Conservation (phyloP, 2,888 invertebrate genomes). For the Catocala nupta region DNA sequence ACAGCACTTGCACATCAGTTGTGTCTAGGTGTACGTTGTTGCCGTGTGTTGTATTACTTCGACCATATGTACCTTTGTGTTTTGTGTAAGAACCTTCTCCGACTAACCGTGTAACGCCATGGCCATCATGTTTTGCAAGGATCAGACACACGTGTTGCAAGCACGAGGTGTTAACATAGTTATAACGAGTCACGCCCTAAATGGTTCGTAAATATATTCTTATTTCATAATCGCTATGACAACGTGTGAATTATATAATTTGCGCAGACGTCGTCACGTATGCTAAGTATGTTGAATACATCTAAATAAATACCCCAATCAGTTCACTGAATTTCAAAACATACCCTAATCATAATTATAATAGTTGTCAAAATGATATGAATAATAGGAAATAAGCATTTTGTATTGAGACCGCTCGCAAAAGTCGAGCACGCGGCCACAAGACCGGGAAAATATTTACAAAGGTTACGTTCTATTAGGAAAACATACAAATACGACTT, state of each 20-base stretch:
- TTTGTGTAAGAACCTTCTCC: no score
- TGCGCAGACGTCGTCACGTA: conserved; percentile 12
- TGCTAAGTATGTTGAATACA: conserved; percentile 33
- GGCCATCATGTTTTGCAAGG: no score
- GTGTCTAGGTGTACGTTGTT: no score
- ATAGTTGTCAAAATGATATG: conserved; percentile 40
- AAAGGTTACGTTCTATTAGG: conserved; percentile 23
- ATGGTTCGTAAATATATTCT: no score
- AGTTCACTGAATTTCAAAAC: conserved; percentile 45
- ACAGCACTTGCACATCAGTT: no score
- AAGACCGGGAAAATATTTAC: conserved; percentile 38
- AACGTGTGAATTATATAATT: not conserved
- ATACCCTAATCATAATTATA: conserved; percentile 37
- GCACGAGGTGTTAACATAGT: no score
- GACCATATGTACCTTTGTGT: no score
- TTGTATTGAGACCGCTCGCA: conserved; percentile 33
- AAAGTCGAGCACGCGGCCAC: conserved; percentile 29
- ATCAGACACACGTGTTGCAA: no score
- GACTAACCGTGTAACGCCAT: no score
- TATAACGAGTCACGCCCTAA: no score
- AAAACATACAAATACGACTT: conserved; percentile 17
- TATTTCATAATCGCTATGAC: conserved; percentile 4
- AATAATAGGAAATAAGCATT: conserved; percentile 39
- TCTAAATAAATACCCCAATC: conserved; percentile 52
- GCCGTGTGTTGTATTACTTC: no score